Base-by-base conservation (phyloP, 2,888 invertebrate genomes). In the Ophion obscuratus region DNA sequence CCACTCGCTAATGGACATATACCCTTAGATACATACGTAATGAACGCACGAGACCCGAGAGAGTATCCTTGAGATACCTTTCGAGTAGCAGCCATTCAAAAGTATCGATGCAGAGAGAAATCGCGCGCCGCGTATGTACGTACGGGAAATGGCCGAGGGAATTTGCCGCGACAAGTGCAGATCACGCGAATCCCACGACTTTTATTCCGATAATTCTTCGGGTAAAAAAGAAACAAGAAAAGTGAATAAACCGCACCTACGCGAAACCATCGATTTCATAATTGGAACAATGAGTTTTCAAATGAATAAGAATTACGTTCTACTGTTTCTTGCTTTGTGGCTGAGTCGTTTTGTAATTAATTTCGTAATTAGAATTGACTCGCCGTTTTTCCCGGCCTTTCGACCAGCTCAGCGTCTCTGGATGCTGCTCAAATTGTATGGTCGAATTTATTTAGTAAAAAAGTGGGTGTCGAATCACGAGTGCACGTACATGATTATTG, bases 11-110 rank as follows among this genome's bases (percentile, higher is more conserved):
- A 86, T 86, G 86, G 81, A 81, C 77, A 66, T 74, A 36, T 76
- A 84, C 85, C 85, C 78, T 79, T 75, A 76, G 82, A 75, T 82
- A 85, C 71, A 73, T 53, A 84, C 81, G 80, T 86, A 86, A 83
- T 68, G 81, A 83, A 83, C 86, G 86, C 86, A 78, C n/a, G 66
- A 80, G 66, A 40, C 83, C 24, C 77, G 81, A 74, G 83, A 85
- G 82, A 81, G 74, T 86, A 83, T 83, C 86, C 86, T 86, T 86
- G 86, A 86, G 83, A 86, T 86, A 81, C 83, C 86, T 86, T 86
- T 86, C 86, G 64, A 78, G 62, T 59, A 68, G 57, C 68, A 11
- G 70, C 79, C 70, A 75, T 76, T 81, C 70, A 80, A 75, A 75
- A 62, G 67, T 81, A 61, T 83, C 71, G 81, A 53, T 36, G 62